phyloP scores from a whole-genome alignment of 2,113 vertebrate species.

The Struthidea cinerea region DNA sequence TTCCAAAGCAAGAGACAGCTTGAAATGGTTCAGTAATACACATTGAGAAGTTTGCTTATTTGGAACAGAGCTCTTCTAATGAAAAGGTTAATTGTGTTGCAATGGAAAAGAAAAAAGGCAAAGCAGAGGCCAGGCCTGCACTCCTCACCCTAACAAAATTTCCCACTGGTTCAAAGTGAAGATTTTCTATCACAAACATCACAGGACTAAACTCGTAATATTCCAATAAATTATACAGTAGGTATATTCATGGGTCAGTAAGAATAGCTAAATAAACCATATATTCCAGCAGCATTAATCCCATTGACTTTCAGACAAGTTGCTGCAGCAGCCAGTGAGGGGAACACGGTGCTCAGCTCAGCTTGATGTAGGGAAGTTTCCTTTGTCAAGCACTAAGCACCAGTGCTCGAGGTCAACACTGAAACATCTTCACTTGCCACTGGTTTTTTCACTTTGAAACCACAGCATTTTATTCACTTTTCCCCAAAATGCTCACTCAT shows the following conservation, averaged over 20 bases:
- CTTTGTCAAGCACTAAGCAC: rapidly evolving
- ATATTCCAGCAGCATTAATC: not conserved
- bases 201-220: not conserved
- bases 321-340: not conserved
- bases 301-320: not conserved
- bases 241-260: not conserved
- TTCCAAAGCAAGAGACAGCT: constrained; percentile 47
- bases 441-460: not conserved
- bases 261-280: constrained; percentile 11
- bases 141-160: constrained; percentile 38
- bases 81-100: constrained; percentile 66
- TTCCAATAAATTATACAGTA: not conserved
- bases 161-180: constrained; percentile 9
- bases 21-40: constrained; percentile 45
- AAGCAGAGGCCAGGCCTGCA: constrained; percentile 16
- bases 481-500: not conserved
- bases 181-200: not conserved
- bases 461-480: not conserved
- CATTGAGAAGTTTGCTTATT: constrained; percentile 50
- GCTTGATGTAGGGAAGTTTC: not conserved
- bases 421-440: rapidly evolving
- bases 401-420: not conserved
- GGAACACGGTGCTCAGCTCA: not conserved
- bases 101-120: constrained; percentile 46
- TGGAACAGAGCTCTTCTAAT: constrained; percentile 52